Percentiles rank a stretch among this genome's conserved stretches.
Conservation (phyloP, 2,797 vertebrate genomes). For the Sebastes cheni region DNA sequence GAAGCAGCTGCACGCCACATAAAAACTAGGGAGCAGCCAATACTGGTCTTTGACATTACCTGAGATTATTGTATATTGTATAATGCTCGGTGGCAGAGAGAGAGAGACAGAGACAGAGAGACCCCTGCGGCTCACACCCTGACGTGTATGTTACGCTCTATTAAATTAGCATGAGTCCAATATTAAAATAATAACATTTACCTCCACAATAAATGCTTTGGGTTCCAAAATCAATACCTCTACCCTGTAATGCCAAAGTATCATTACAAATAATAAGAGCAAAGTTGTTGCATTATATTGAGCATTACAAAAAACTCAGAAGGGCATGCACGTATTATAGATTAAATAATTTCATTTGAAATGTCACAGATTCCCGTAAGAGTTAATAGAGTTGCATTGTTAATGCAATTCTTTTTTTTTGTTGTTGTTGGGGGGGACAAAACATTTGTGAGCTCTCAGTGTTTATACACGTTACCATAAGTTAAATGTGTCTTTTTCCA, state of each 20-base stretch:
- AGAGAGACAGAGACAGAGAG: constrained; percentile 39
- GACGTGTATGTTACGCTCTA: constrained; percentile 77
- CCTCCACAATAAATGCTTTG: constrained; percentile 82
- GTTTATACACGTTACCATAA: constrained; percentile 39
- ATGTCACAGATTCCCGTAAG: constrained; percentile 83
- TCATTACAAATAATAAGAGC: constrained; percentile 85
- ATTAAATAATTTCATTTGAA: constrained; percentile 85
- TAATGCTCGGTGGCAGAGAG: constrained; percentile 36
- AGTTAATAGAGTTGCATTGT: constrained; percentile 78
- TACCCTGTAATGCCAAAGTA: constrained; percentile 82
- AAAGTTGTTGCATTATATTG: constrained; percentile 81
- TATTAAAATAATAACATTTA: constrained; percentile 89
- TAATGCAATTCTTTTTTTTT: constrained; percentile 66
- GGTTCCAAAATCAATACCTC: constrained; percentile 84
- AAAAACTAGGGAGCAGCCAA: constrained; percentile 22
- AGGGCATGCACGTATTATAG: constrained; percentile 79
- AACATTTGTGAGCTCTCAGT: constrained; percentile 6
- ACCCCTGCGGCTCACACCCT: constrained; percentile 73
- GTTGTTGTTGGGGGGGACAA: constrained; percentile 1
- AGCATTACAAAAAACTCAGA: constrained; percentile 76
- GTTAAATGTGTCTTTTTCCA: constrained; percentile 41
- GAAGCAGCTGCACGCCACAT: constrained; percentile 5
- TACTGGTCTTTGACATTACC: constrained; percentile 54
- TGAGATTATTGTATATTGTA: constrained; percentile 52
- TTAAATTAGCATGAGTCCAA: constrained; percentile 82